Base-by-base conservation (phyloP, 2,797 vertebrate species). In the Knipowitschia caucasica region DNA sequence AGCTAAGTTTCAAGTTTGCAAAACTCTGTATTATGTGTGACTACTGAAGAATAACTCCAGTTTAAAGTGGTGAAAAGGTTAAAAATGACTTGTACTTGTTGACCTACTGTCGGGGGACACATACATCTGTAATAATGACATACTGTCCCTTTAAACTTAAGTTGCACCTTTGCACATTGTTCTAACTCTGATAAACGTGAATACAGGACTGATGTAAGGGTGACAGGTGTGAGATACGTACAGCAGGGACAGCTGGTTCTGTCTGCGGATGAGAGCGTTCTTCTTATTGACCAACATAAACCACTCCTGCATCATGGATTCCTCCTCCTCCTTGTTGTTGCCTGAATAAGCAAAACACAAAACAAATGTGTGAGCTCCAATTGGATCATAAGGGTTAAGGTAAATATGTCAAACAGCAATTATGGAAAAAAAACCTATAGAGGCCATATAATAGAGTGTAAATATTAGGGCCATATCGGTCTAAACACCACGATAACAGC, bases 251-350 rank as follows among this genome's bases (percentile, higher is more conserved):
- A 99, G 96, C 81, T 99, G 95, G 88, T 98, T 98, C 93, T 98
- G 97, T 77, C 95, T 83, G 67, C 95, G 83, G 85, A 98, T 99
- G 70, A 99, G 92, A 35, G 96, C 96, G 57, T 99, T 99, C 91
- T 99, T 99, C 92, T 99, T 99, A 83, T 99, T 99, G 75, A 99
- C 96, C 88, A 99, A 81, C 91, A 93, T 96, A 89, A 99, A 99
- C 96, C 96, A 99, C 75, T 99, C 96, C 84, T 99, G 96, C 95
- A 99, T 99, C 95, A 98, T 94, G 64, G 94, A 86, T 84, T 99
- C 96, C 81, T 99, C 96, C 80, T 98, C 95, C 83, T 98, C 96
- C 23, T 95, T 95, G 80, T 98, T 97, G 80, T 93, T 94, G 55
- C 95, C 96, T 99, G 71, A 15, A 88, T n/a, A n/a, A n/a, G n/a